These are phyloP conservation scores for Sesia bembeciformis DNA, from an alignment of 2,888 invertebrate species.

Conservation along the genomic window DNA sequence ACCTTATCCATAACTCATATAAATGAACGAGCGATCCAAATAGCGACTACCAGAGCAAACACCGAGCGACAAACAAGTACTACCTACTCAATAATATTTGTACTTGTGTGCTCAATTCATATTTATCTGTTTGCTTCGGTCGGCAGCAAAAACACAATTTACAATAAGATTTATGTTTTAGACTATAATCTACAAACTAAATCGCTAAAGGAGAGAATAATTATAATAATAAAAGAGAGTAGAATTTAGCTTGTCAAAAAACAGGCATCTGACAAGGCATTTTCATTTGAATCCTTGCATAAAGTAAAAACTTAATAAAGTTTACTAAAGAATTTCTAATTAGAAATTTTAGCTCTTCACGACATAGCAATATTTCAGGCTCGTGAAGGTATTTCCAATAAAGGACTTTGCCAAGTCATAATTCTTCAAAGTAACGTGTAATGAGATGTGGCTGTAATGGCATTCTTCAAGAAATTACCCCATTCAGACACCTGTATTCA, in stretches of 20 bases:
- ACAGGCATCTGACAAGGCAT: conserved; percentile 41
- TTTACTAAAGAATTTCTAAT: conserved; percentile 72
- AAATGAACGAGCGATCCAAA: conserved; percentile 57
- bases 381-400: conserved; percentile 74
- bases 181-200: no score
- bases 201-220: no score
- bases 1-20: conserved; percentile 68
- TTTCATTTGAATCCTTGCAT: conserved; percentile 67
- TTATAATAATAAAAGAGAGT: no score
- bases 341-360: conserved; percentile 73
- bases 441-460: conserved; percentile 71
- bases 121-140: no score
- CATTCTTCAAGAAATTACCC: conserved; percentile 41
- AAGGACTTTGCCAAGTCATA: conserved; percentile 75
- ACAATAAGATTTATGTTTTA: no score
- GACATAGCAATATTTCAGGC: conserved; percentile 73
- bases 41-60: conserved; percentile 42
- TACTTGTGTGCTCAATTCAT: no score
- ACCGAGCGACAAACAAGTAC: conserved; percentile 37
- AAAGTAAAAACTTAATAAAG: conserved; percentile 72
- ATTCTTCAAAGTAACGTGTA: conserved; percentile 73
- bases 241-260: neutral
- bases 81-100: conserved; percentile 2
- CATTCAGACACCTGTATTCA: conserved; percentile 3
- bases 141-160: no score